Conservation (phyloP, 2,888 invertebrate species). For the Andrena camellia region DNA sequence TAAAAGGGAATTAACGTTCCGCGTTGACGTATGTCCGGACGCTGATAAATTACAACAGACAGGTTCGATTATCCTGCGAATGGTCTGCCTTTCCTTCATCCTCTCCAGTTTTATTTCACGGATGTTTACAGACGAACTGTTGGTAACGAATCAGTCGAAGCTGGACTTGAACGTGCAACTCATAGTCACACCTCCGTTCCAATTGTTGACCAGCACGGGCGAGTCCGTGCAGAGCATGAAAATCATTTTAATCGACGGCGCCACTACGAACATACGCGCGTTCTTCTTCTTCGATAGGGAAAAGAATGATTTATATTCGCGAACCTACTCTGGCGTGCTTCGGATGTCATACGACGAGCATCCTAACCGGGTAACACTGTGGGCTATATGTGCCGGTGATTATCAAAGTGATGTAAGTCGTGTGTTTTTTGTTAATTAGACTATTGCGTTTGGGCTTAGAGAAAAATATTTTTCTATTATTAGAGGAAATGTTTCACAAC, state of each 20-base stretch:
- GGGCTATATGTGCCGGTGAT: too few relatives aligned
- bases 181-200: conserved; percentile 86
- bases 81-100: not conserved
- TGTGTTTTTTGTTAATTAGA: too few relatives aligned
- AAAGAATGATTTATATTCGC: conserved; percentile 71
- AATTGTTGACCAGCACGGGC: conserved; percentile 67
- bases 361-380: conserved; percentile 80
- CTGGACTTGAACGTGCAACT: conserved; percentile 86
- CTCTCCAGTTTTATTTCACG: not conserved
- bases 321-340: conserved; percentile 73
- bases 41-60: conserved; percentile 85
- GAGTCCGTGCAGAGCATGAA: conserved; percentile 66
- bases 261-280: conserved; percentile 65
- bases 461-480: too few relatives aligned
- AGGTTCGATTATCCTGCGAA: conserved; percentile 74
- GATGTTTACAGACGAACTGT: conserved; percentile 85
- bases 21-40: conserved; percentile 86
- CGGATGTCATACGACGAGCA: conserved; percentile 83
- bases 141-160: conserved; percentile 87
- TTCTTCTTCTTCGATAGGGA: conserved; percentile 68
- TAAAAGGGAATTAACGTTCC: conserved; percentile 86
- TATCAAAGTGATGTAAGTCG: too few relatives aligned
- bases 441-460: too few relatives aligned
- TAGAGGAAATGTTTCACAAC: too few relatives aligned
- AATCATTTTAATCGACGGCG: conserved; percentile 67